phyloP scores from a whole-genome alignment of 2,797 vertebrate genomes.

The Smutsia temminckii region DNA sequence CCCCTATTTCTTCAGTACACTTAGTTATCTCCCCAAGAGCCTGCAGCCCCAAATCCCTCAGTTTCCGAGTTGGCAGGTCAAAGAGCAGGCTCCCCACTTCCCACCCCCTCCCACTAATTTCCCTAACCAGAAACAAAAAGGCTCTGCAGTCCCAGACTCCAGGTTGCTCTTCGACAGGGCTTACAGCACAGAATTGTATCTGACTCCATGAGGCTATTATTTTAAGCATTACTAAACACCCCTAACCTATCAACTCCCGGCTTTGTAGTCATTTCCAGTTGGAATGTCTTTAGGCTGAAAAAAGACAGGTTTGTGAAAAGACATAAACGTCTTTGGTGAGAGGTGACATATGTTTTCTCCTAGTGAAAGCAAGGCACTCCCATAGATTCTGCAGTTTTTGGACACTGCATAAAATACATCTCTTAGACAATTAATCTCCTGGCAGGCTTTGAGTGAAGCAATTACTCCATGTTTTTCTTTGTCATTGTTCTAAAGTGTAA shows the following conservation, averaged over 20 bases:
- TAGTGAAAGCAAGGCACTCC: slow-evolving; percentile 72
- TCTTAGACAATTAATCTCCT: slow-evolving; percentile 76
- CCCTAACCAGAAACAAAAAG: slow-evolving; percentile 38
- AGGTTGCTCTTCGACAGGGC: background rate
- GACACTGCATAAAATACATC: slow-evolving; percentile 75
- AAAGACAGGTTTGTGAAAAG: slow-evolving; percentile 79
- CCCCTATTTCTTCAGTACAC: background rate
- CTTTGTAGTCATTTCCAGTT: slow-evolving; percentile 78
- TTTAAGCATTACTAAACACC: slow-evolving; percentile 47
- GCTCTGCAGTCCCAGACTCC: background rate
- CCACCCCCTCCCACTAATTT: background rate
- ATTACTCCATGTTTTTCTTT: slow-evolving; percentile 73
- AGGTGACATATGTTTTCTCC: slow-evolving; percentile 80
- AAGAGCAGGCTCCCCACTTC: background rate
- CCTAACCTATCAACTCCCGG: slow-evolving; percentile 36
- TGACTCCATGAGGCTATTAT: background rate
- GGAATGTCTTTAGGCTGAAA: slow-evolving; percentile 77
- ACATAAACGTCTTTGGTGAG: slow-evolving; percentile 78
- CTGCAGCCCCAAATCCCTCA: background rate
- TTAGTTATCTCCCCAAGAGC: background rate
- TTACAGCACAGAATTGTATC: background rate
- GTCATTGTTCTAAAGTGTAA: slow-evolving; percentile 67
- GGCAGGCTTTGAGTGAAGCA: slow-evolving; percentile 68
- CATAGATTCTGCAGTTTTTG: slow-evolving; percentile 60
- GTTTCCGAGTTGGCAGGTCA: slow-evolving; percentile 12